These are phyloP conservation scores for Craterocephalus amniculus DNA, from an alignment of 2,797 vertebrate species.

Conservation along the genomic window DNA sequence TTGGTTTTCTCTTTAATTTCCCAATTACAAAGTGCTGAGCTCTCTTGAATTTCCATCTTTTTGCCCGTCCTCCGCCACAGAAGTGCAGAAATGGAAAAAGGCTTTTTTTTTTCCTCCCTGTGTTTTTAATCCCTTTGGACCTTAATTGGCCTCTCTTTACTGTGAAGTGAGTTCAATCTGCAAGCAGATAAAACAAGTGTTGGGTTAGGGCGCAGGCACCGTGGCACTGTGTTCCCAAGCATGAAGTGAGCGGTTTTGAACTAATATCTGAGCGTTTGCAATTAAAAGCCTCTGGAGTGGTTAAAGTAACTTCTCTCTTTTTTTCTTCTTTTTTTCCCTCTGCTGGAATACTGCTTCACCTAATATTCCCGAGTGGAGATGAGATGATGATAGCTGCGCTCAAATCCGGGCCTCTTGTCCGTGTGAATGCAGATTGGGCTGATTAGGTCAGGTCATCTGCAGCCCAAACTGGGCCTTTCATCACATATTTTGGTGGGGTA, in stretches of 20 bases:
- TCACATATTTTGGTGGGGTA: slow-evolving; percentile 23
- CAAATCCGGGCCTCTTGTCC: slow-evolving; percentile 30
- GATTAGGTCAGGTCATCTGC: slow-evolving; percentile 25
- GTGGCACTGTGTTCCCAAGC: slow-evolving; percentile 76
- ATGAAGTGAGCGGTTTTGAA: slow-evolving; percentile 75
- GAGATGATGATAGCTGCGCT: slow-evolving; percentile 33
- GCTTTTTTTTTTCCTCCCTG: slow-evolving; percentile 39
- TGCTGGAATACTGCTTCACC: slow-evolving; percentile 49
- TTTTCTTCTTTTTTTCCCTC: slow-evolving; percentile 9
- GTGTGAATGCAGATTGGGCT: slow-evolving; percentile 40
- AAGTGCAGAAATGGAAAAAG: slow-evolving; percentile 60
- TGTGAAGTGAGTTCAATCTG: slow-evolving; percentile 77
- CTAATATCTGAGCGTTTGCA: slow-evolving; percentile 74
- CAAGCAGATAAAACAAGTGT: slow-evolving; percentile 75
- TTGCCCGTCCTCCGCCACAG: slow-evolving; percentile 48
- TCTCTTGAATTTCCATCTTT: slow-evolving; percentile 51
- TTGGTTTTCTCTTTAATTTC: slow-evolving; percentile 61
- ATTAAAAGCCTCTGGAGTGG: slow-evolving; percentile 69
- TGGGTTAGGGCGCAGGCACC: slow-evolving; percentile 63
- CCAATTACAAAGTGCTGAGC: slow-evolving; percentile 66
- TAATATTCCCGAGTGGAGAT: slow-evolving; percentile 48
- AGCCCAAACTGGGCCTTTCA: slow-evolving; percentile 36
- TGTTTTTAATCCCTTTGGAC: slow-evolving; percentile 80
- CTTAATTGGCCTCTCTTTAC: slow-evolving; percentile 83
- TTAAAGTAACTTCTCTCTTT: slow-evolving; percentile 52